phyloP scores from a whole-genome alignment of 2,113 vertebrate species.

The Micromys minutus region DNA sequence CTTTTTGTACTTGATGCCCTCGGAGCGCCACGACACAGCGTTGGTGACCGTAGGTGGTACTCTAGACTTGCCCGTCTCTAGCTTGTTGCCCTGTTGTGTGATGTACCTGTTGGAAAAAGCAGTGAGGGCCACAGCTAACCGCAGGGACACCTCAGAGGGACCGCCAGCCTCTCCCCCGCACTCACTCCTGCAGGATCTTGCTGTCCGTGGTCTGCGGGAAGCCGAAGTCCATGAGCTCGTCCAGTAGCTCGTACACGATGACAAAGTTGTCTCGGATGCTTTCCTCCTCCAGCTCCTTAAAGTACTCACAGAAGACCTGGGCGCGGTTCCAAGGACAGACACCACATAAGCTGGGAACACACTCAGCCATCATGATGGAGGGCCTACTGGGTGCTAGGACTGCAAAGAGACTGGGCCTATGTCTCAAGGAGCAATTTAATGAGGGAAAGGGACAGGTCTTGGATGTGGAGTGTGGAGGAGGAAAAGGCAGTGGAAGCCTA shows the following conservation, averaged over 20 bases:
- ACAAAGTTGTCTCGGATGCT: constrained; percentile 98
- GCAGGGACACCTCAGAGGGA: background rate
- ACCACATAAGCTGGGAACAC: background rate
- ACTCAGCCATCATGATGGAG: background rate
- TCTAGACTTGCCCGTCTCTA: constrained; percentile 90
- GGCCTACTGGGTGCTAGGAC: background rate
- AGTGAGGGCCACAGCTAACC: background rate
- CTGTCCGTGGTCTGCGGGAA: constrained; percentile 97
- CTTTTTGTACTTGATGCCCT: constrained; percentile 96
- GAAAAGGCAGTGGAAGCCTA: background rate
- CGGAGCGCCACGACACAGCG: constrained; percentile 96
- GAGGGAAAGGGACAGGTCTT: background rate
- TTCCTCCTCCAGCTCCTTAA: constrained; percentile 97
- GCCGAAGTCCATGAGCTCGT: constrained; percentile 97
- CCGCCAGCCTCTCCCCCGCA: background rate
- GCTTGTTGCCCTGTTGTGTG: constrained; percentile 93
- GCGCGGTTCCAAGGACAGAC: background rate
- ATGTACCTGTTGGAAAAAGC: constrained; percentile 89
- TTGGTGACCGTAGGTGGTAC: constrained; percentile 96
- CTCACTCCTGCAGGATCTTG: constrained; percentile 97
- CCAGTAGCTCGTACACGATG: constrained; percentile 94
- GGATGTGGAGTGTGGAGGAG: background rate
- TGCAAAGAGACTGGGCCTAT: background rate
- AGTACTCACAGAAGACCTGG: constrained; percentile 96
- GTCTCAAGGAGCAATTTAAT: background rate